A percentile compares a stretch with the other conserved stretches of the same genome.
Conservation (phyloP, 30 jellyfish, hydroid and myxozoan genomes). For the Sanderia malayensis region DNA sequence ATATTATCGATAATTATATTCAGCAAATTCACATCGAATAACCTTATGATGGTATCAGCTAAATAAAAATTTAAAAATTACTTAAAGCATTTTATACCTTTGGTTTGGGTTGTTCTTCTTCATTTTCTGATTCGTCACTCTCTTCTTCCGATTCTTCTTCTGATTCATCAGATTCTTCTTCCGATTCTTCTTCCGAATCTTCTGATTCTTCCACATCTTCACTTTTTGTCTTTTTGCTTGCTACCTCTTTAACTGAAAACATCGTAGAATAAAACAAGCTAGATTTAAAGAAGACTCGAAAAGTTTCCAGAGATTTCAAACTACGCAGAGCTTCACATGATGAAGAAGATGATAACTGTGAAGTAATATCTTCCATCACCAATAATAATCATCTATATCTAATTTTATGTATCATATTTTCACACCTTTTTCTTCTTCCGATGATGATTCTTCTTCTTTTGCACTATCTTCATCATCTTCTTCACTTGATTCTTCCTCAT, state of each 20-base stretch:
- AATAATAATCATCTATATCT: too few relatives aligned
- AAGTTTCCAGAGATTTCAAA: too few relatives aligned
- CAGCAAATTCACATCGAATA: too few relatives aligned
- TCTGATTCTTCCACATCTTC: constrained; percentile 7
- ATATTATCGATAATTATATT: too few relatives aligned
- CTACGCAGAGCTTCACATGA: too few relatives aligned
- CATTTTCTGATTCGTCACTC: constrained; percentile 29
- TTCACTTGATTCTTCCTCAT: constrained; percentile 46
- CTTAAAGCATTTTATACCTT: too few relatives aligned
- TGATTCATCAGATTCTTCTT: constrained; percentile 25
- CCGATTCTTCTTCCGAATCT: constrained; percentile 48
- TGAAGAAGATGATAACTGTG: too few relatives aligned
- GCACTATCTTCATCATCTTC: constrained; percentile 32
- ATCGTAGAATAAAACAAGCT: neutral
- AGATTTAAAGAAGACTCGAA: too few relatives aligned
- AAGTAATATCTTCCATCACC: too few relatives aligned
- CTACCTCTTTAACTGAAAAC: neutral
- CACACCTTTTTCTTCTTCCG: constrained; percentile 47
- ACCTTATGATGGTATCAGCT: too few relatives aligned
- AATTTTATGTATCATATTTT: too few relatives aligned
- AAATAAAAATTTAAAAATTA: too few relatives aligned
- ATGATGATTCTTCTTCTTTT: constrained; percentile 40
- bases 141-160: constrained; percentile 50
- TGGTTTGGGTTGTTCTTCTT: constrained; percentile 12
- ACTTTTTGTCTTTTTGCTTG: neutral